Percentiles rank a stretch among this genome's conserved stretches.
These are phyloP conservation scores for Embiotoca jacksoni DNA, from an alignment of 2,113 vertebrate species.

Conservation along the genomic window DNA sequence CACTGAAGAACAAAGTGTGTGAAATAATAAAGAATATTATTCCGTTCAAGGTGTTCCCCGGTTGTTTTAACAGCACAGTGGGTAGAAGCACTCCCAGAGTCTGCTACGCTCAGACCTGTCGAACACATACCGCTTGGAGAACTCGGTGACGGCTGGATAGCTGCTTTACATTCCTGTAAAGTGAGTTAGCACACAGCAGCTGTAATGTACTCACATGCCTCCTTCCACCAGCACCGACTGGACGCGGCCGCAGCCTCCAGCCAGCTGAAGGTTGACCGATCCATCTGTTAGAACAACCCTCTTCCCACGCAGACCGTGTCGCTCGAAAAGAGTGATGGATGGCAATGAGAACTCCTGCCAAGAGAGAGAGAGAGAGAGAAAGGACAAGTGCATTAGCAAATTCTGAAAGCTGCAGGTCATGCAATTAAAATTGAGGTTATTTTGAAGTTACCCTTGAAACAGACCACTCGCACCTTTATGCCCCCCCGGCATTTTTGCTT, in stretches of 20 bases:
- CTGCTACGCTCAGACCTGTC: constrained; percentile 35
- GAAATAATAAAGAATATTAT: constrained; percentile 10
- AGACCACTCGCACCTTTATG: constrained; percentile 1
- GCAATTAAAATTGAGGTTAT: constrained; percentile 17
- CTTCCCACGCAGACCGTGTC: constrained; percentile 88
- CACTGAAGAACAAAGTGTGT: background rate
- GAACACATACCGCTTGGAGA: constrained; percentile 32
- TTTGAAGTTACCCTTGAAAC: constrained; percentile 58
- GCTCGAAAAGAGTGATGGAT: constrained; percentile 89
- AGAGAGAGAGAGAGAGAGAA: background rate
- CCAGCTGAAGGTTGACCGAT: constrained; percentile 87
- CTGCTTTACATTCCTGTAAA: background rate
- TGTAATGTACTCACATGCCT: constrained; percentile 89
- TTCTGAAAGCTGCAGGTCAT: constrained; percentile 3
- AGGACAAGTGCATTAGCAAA: constrained; percentile 9
- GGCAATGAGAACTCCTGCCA: constrained; percentile 93
- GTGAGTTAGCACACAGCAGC: background rate
- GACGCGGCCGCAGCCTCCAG: constrained; percentile 87
- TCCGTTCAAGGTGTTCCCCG: constrained; percentile 1
- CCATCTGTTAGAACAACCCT: constrained; percentile 88
- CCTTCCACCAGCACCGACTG: constrained; percentile 91
- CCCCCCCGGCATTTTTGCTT: background rate
- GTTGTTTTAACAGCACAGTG: constrained; percentile 14
- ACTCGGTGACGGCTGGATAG: background rate
- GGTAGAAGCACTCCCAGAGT: constrained; percentile 21